Evolutionary conservation across 1,140 invertebrate genomes (phyloP).

Genomic region (Polypedilum pembai): DNA sequence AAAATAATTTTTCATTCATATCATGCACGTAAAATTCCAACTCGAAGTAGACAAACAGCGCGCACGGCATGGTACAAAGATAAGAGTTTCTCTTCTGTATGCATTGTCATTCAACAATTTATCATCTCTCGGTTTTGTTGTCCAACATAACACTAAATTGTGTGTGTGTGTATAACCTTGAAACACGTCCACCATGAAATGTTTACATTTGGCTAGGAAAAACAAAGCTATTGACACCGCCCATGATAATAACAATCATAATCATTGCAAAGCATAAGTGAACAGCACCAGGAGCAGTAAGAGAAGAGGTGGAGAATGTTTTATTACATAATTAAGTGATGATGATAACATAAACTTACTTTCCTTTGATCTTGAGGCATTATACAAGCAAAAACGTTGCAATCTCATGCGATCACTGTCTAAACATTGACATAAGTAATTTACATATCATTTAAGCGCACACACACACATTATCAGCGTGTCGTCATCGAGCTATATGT

Average conservation of each 20-base stretch:
- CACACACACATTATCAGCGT: background rate
- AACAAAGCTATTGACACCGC: conserved; percentile 17
- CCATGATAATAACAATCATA: background rate
- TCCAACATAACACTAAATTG: background rate
- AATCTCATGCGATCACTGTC: background rate
- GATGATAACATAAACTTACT: background rate
- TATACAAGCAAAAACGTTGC: background rate
- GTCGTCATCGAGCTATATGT: background rate
- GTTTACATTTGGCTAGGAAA: background rate
- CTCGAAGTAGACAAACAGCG: no score
- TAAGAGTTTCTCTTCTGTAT: background rate
- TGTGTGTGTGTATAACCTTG: no score
- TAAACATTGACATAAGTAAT: conserved; percentile 14
- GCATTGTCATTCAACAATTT: background rate
- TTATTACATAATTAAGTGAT: conserved; percentile 20
- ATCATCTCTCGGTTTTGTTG: background rate
- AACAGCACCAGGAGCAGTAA: background rate
- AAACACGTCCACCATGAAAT: no score
- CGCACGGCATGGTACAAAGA: background rate
- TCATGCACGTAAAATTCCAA: no score
- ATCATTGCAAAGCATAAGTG: background rate
- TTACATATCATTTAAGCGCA: background rate
- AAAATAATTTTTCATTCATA: no score
- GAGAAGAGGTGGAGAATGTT: background rate
- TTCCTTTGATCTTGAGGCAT: conserved; percentile 4